phyloP scores from a whole-genome alignment of 2,888 invertebrate species.

The Nymphalis c-album region DNA sequence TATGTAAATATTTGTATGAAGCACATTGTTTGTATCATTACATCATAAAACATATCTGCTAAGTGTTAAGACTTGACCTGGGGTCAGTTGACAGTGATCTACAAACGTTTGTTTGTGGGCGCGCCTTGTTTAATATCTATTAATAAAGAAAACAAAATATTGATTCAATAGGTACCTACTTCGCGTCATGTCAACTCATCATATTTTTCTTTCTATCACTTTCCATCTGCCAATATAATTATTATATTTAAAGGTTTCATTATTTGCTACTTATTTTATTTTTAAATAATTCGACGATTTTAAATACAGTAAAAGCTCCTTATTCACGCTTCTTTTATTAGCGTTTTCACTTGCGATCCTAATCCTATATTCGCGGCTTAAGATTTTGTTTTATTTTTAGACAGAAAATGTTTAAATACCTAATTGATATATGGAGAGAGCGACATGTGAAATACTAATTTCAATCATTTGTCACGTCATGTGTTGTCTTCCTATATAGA shows the following conservation, averaged over 20 bases:
- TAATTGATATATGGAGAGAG: conserved; percentile 16
- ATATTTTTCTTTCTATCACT: too few relatives aligned
- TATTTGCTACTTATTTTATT: too few relatives aligned
- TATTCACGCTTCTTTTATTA: too few relatives aligned
- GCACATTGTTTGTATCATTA: conserved; percentile 28
- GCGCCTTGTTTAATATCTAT: conserved; percentile 41
- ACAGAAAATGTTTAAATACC: neutral
- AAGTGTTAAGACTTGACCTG: conserved; percentile 59
- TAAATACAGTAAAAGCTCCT: too few relatives aligned
- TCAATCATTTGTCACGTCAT: conserved; percentile 11
- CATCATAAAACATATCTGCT: conserved; percentile 35
- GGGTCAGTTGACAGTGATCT: conserved; percentile 60
- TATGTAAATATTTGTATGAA: conserved; percentile 1
- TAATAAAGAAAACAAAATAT: conserved; percentile 36
- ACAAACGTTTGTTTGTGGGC: conserved; percentile 59
- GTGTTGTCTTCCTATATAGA: conserved; percentile 25
- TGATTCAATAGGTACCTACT: neutral
- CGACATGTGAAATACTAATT: conserved; percentile 21
- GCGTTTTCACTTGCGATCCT: too few relatives aligned
- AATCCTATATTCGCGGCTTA: too few relatives aligned
- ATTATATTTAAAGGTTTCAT: too few relatives aligned
- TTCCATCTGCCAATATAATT: too few relatives aligned
- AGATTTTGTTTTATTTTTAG: too few relatives aligned
- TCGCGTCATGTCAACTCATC: neutral
- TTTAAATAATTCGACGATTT: neutral